These are phyloP conservation scores for Pachycephala philippinensis DNA, from an alignment of 2,113 vertebrate genomes.

Conservation along the genomic window DNA sequence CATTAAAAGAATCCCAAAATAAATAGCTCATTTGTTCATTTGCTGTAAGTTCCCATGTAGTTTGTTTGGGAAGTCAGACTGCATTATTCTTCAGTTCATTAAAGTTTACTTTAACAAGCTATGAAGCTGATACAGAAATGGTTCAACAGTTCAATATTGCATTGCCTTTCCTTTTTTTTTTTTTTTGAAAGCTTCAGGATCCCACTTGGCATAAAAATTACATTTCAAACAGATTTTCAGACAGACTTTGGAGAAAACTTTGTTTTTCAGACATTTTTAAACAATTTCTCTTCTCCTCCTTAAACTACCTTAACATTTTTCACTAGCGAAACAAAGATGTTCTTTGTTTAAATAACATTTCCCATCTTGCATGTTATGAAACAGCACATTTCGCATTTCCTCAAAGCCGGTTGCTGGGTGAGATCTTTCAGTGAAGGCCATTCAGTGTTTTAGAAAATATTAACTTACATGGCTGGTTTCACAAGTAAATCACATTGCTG, in stretches of 20 bases:
- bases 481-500: not conserved
- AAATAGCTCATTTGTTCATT: conserved; percentile 5
- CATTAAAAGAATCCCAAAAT: conserved; percentile 14
- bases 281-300: not conserved
- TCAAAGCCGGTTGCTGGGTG: not conserved
- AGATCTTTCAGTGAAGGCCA: not conserved
- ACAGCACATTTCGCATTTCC: conserved; percentile 17
- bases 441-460: not conserved
- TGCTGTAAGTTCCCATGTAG: not conserved
- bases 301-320: conserved; percentile 20
- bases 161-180: not conserved
- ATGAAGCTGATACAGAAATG: conserved; percentile 21
- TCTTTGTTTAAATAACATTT: conserved; percentile 37
- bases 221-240: conserved; percentile 25
- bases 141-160: conserved; percentile 39
- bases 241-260: not conserved
- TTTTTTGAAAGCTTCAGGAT: not conserved
- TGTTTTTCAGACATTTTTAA: not conserved
- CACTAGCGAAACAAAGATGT: not conserved
- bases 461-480: not conserved
- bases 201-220: conserved; percentile 11
- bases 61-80: conserved; percentile 37
- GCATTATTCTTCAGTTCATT: conserved; percentile 43
- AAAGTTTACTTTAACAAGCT: conserved; percentile 54
- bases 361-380: conserved; percentile 18